phyloP scores from a whole-genome alignment of 2,113 vertebrate species.

The Gavialis gangeticus region DNA sequence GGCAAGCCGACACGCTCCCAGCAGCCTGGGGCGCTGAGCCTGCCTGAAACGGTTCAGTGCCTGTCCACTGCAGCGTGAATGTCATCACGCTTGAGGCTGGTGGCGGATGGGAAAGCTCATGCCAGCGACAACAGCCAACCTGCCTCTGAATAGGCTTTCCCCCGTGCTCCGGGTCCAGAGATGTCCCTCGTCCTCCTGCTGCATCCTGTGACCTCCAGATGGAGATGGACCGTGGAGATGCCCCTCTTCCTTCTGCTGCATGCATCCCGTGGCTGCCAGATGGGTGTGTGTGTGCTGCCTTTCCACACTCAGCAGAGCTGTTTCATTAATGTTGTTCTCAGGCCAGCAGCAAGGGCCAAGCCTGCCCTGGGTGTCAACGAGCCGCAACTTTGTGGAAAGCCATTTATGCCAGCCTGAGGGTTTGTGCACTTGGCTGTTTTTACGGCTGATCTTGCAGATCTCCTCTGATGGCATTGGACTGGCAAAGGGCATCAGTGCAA shows the following conservation, averaged over 20 bases:
- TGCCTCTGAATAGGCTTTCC: not conserved
- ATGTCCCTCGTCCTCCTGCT: too few relatives aligned
- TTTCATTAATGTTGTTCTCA: slow-evolving; percentile 22
- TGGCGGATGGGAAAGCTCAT: not conserved
- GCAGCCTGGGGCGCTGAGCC: too few relatives aligned
- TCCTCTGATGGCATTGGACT: not conserved
- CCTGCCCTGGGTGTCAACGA: not conserved
- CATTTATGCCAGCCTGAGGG: not conserved
- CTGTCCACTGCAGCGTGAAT: not conserved
- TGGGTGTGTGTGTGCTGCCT: not conserved
- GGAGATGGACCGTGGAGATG: not conserved
- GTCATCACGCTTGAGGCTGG: accelerated
- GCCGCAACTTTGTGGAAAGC: not conserved
- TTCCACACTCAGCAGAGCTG: slow-evolving; percentile 12
- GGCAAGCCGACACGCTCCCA: too few relatives aligned
- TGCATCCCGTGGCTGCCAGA: not conserved
- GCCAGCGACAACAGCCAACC: not conserved
- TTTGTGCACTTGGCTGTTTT: not conserved
- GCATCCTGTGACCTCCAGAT: not conserved
- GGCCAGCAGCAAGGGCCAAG: not conserved
- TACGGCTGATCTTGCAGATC: not conserved
- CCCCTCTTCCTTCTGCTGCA: not conserved
- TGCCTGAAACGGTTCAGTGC: not conserved
- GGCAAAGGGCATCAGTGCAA: not conserved
- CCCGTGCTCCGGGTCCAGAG: not conserved